Evolutionary conservation across 1,140 invertebrate species (phyloP).

Genomic region (Caligus rogercresseyi): DNA sequence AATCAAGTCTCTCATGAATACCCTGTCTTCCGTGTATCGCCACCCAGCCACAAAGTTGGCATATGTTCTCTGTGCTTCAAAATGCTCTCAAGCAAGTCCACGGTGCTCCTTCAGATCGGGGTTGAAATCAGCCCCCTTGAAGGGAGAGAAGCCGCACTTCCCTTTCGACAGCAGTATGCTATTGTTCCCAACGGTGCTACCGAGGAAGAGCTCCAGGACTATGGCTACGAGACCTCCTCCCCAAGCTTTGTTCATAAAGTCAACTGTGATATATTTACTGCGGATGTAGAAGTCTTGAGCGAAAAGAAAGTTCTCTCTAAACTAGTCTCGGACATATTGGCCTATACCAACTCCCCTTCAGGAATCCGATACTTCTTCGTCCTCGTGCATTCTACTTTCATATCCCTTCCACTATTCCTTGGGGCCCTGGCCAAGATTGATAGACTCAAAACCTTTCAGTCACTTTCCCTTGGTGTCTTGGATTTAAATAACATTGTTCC

Average conservation of each 20-base stretch:
- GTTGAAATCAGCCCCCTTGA: not conserved
- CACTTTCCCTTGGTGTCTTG: not conserved
- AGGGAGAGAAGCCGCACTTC: not conserved
- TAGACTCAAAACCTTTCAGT: not conserved
- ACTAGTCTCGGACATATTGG: not conserved
- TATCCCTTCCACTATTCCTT: not conserved
- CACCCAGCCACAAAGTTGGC: too few species aligned
- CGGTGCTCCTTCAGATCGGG: not conserved
- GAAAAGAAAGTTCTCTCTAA: not conserved
- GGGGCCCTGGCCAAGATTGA: not conserved
- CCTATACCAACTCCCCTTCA: not conserved
- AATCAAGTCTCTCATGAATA: too few species aligned
- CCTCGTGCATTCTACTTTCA: not conserved
- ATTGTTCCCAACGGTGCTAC: not conserved
- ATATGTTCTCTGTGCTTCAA: not conserved
- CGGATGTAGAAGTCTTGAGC: not conserved
- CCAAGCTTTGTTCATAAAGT: not conserved
- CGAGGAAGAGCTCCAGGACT: not conserved
- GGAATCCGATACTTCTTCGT: not conserved
- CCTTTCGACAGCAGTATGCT: not conserved
- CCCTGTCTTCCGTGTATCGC: too few species aligned
- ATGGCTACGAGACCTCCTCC: not conserved
- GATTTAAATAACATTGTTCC: not conserved
- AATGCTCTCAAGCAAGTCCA: not conserved
- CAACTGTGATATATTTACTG: not conserved